Evolutionary conservation across 2,797 vertebrate species (phyloP).

Genomic region (Meda fulgida): DNA sequence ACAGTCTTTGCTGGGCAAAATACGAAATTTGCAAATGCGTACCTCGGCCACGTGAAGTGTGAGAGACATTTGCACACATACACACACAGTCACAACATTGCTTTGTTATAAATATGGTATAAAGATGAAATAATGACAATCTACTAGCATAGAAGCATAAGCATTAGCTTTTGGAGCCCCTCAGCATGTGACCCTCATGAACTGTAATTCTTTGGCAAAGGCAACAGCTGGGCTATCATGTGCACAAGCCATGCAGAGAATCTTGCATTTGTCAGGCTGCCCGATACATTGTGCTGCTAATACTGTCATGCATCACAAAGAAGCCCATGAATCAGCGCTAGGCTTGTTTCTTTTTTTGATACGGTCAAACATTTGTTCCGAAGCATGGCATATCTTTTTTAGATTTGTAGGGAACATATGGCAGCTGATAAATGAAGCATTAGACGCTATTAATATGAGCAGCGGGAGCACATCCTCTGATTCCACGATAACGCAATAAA

Average conservation of each 20-base stretch:
- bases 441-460: constrained; percentile 33
- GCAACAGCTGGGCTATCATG: constrained; percentile 65
- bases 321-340: constrained; percentile 45
- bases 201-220: constrained; percentile 62
- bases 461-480: constrained; percentile 62
- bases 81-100: constrained; percentile 30
- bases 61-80: constrained; percentile 41
- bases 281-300: constrained; percentile 52
- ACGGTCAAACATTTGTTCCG: constrained; percentile 57
- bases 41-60: constrained; percentile 38
- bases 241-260: constrained; percentile 70
- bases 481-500: constrained; percentile 48
- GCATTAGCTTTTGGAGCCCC: constrained; percentile 42
- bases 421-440: constrained; percentile 44
- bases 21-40: neutral
- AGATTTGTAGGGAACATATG: constrained; percentile 36
- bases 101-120: constrained; percentile 34
- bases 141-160: constrained; percentile 42
- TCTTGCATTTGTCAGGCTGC: constrained; percentile 61
- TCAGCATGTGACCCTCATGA: constrained; percentile 42
- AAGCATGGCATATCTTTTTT: constrained; percentile 22
- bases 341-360: constrained; percentile 49
- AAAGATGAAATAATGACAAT: constrained; percentile 41
- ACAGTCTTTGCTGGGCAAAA: neutral
- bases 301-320: constrained; percentile 61